Evolutionary conservation across 2,113 vertebrate genomes (phyloP), one percentile per base, ranked within the genome.

Genomic region (Numenius arquata): DNA sequence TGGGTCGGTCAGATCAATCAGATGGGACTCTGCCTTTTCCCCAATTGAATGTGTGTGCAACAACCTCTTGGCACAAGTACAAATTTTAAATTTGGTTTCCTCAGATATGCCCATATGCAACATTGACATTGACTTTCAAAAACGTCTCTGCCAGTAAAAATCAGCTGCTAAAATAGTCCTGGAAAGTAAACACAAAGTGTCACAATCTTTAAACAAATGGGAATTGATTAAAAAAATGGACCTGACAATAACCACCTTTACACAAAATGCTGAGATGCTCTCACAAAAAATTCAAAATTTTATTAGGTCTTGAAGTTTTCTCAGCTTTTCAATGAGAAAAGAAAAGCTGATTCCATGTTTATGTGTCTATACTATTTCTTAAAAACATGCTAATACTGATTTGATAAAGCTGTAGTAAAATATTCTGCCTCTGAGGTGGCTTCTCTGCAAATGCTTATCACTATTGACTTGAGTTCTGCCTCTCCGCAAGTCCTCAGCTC

Each of bases 101-200:
- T 92, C 38, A 48, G 38, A 59, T 78, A 74, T 32, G 62, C 8
- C 66, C 25, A 14, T 65, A 45, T 85, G 23, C 56, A 88, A 43
- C 66, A 34, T 4, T 55, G 36, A 90, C 32, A 23, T 1, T 68
- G 40, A 38, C 77, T 95, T 95, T 85, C 82, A 93, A 89, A 89
- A 90, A 73, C 1, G 0, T 17, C 27, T 85, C 76, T 95, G 56
- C 45, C 56, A 78, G n/a, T 88, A 52, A 94, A 90, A 91, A 88
- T 48, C 47, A 93, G 38, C 55, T 78, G 36, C 61, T 89, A 67
- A 89, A 89, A 22, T 77, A 79, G 95, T 92, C 89, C 85, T 97
- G 40, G 91, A 95, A 96, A 85, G 83, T 75, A 88, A 79, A 78
- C 22, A 48, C 32, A 43, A 66, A 47, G 21, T 36, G 43, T 8